Evolutionary conservation across 2,113 vertebrate genomes (phyloP).

Genomic region (Trichechus manatus): DNA sequence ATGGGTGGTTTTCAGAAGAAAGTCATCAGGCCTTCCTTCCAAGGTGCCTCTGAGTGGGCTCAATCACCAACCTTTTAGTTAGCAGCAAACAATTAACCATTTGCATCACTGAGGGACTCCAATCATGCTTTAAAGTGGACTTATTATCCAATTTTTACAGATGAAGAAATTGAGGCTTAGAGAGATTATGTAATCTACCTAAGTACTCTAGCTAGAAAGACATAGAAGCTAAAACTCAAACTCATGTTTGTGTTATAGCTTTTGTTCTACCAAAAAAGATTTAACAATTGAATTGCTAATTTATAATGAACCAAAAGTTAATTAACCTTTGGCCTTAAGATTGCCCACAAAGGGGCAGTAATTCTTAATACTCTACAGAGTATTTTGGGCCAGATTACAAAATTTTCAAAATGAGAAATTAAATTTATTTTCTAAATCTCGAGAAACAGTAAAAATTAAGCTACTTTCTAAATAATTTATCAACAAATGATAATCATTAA

Average conservation of each 20-base stretch:
- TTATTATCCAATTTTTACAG: background rate
- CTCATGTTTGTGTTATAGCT: background rate
- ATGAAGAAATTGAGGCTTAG: background rate
- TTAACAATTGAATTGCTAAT: background rate
- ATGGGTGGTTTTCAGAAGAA: too few relatives aligned
- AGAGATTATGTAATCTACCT: background rate
- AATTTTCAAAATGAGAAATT: slow-evolving; percentile 11
- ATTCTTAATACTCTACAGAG: background rate
- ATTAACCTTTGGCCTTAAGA: background rate
- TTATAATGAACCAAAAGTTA: slow-evolving; percentile 7
- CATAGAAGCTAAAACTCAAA: background rate
- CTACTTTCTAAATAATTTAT: slow-evolving; percentile 21
- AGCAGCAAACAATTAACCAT: background rate
- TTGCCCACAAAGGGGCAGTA: slow-evolving; percentile 37
- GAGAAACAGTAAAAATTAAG: slow-evolving; percentile 47
- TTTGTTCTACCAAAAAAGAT: background rate
- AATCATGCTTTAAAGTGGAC: background rate
- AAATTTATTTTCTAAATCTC: slow-evolving; percentile 47
- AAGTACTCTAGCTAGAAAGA: background rate
- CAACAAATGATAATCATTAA: slow-evolving; percentile 24
- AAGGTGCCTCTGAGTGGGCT: background rate
- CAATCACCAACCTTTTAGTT: background rate
- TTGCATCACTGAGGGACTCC: background rate
- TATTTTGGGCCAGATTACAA: background rate
- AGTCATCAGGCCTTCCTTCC: background rate